These are phyloP conservation scores for Platichthys stellatus DNA, from an alignment of 2,113 vertebrate species.

Conservation along the genomic window DNA sequence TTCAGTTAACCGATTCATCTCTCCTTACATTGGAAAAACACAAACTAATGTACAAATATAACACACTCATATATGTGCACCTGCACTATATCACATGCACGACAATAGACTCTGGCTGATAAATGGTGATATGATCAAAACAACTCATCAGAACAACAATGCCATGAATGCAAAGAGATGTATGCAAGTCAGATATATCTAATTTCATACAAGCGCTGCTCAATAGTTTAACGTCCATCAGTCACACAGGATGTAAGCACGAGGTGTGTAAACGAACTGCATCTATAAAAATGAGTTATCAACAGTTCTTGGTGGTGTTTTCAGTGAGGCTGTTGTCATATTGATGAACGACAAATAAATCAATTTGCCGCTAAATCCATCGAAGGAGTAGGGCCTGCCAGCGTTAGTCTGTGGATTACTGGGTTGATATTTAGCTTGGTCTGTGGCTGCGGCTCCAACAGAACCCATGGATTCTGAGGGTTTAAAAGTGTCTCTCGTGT, in stretches of 20 bases:
- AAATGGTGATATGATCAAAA: background rate
- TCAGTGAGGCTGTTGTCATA: conserved; percentile 26
- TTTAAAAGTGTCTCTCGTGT: background rate
- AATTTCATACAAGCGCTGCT: background rate
- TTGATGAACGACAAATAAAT: conserved; percentile 36
- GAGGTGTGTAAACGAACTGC: background rate
- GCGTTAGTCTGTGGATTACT: conserved; percentile 1
- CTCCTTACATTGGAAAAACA: too few relatives aligned
- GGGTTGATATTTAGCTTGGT: conserved; percentile 23
- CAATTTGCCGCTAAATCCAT: conserved; percentile 41
- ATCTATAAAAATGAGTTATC: conserved; percentile 10
- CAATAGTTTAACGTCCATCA: background rate
- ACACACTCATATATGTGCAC: too few relatives aligned
- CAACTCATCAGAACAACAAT: background rate
- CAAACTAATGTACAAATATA: too few relatives aligned
- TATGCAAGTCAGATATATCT: background rate
- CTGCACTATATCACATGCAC: too few relatives aligned
- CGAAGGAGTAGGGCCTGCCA: background rate
- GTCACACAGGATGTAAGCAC: background rate
- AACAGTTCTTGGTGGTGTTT: conserved; percentile 17
- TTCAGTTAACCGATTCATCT: too few relatives aligned
- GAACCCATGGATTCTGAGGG: background rate
- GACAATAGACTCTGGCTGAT: background rate
- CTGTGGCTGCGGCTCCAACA: background rate
- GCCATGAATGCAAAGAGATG: too few relatives aligned